Conservation (phyloP, 92 coral and sea anemone genomes). For the Scolanthus callimorphus region DNA sequence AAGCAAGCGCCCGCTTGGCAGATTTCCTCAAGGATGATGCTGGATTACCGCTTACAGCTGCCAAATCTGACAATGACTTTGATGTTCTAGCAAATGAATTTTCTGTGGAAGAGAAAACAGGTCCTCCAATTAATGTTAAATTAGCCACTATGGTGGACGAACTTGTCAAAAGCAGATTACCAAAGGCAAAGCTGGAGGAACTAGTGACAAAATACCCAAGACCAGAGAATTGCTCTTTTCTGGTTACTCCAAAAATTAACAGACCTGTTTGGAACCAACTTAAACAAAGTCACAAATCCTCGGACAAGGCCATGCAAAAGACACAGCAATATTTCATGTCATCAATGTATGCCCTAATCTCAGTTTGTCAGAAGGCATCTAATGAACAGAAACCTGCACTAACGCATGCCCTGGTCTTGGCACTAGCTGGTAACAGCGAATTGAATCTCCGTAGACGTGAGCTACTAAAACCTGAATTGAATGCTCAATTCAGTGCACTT, state of each 20-base stretch:
- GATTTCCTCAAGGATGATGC: too few species aligned
- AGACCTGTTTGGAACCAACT: constrained; percentile 48
- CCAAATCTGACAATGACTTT: too few species aligned
- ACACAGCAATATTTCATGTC: too few species aligned
- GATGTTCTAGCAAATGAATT: constrained; percentile 10
- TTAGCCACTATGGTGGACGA: constrained; percentile 7
- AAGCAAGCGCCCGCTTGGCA: too few species aligned
- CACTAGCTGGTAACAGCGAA: constrained; percentile 31
- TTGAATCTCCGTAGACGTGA: constrained; percentile 24
- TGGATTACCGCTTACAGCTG: too few species aligned
- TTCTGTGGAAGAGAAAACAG: constrained; percentile 17
- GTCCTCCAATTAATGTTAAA: constrained; percentile 10
- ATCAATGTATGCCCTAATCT: constrained; percentile 25
- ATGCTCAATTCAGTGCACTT: constrained; percentile 23
- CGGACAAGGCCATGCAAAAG: constrained; percentile 22
- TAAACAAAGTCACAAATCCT: constrained; percentile 13
- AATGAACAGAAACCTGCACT: constrained; percentile 21
- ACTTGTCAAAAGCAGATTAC: constrained; percentile 17
- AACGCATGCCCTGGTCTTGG: constrained; percentile 28
- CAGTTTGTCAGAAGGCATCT: constrained; percentile 21
- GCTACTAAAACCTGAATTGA: constrained; percentile 24
- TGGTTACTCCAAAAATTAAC: constrained; percentile 31
- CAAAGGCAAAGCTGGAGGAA: constrained; percentile 35
- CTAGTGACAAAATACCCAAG: constrained; percentile 18
- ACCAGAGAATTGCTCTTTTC: constrained; percentile 31